Percentiles rank a stretch among this genome's conserved stretches.
Evolutionary conservation across 2,797 vertebrate genomes (phyloP).

Genomic region (Corythornis leucogaster): DNA sequence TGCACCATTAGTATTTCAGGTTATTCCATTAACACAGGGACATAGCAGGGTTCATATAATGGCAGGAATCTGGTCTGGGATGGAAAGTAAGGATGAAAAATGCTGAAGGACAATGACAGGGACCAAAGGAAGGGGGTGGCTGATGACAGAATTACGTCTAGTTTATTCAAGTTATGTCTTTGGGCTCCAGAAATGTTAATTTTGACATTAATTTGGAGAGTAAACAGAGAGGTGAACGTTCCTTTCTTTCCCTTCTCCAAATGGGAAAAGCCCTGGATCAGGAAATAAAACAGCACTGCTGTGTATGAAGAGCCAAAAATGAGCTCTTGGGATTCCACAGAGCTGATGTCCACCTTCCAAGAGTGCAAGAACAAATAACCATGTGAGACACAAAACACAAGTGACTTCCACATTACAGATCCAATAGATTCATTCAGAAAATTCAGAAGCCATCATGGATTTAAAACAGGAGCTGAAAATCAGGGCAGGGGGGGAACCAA

Average conservation of each 20-base stretch:
- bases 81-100: background rate
- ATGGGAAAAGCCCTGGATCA: accelerated
- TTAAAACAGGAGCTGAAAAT: background rate
- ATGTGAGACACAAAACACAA: background rate
- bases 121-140: background rate
- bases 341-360: background rate
- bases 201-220: background rate
- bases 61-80: background rate
- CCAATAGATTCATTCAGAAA: background rate
- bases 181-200: no score
- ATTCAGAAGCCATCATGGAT: background rate
- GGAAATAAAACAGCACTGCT: background rate
- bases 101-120: background rate
- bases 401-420: background rate
- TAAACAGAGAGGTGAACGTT: background rate
- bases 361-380: background rate
- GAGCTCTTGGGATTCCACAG: background rate
- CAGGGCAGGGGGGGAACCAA: no score
- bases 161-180: no score
- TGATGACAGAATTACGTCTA: background rate
- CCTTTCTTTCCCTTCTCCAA: background rate
- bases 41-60: background rate
- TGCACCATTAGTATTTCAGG: background rate
- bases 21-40: background rate
- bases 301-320: background rate